Conservation (phyloP, 2,888 invertebrate genomes). For the Drosophila rellima region DNA sequence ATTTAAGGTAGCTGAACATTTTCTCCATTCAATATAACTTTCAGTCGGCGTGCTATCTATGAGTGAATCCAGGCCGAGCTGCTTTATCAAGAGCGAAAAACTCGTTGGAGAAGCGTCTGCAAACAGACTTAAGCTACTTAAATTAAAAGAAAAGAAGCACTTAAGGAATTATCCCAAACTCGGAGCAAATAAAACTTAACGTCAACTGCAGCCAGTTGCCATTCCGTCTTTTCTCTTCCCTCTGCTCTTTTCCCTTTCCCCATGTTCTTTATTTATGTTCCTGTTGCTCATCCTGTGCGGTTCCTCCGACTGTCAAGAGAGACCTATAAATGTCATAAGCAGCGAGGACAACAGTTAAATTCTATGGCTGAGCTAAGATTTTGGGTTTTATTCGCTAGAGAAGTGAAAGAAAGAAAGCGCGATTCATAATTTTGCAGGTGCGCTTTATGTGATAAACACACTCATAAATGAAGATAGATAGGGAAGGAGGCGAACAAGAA, state of each 20-base stretch:
- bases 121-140: constrained; percentile 66
- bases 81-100: constrained; percentile 17
- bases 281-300: constrained; percentile 9
- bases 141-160: constrained; percentile 60
- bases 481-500: constrained; percentile 26
- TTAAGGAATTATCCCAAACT: constrained; percentile 56
- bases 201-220: constrained; percentile 45
- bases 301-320: constrained; percentile 21
- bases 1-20: not conserved
- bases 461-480: constrained; percentile 53
- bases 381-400: constrained; percentile 10
- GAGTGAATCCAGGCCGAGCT: constrained; percentile 3
- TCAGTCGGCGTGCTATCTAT: constrained; percentile 18
- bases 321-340: constrained; percentile 57
- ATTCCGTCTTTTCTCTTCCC: not conserved
- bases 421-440: constrained; percentile 39
- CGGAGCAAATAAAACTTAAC: constrained; percentile 60
- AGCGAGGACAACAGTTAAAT: constrained; percentile 35
- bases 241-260: not conserved
- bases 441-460: constrained; percentile 27
- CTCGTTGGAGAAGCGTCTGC: constrained; percentile 21
- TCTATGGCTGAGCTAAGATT: constrained; percentile 29
- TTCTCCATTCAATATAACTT: constrained; percentile 6
- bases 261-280: not conserved
- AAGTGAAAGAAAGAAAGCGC: constrained; percentile 23